Conservation (phyloP, 2,888 invertebrate species). For the Lasioglossum oenotherae region DNA sequence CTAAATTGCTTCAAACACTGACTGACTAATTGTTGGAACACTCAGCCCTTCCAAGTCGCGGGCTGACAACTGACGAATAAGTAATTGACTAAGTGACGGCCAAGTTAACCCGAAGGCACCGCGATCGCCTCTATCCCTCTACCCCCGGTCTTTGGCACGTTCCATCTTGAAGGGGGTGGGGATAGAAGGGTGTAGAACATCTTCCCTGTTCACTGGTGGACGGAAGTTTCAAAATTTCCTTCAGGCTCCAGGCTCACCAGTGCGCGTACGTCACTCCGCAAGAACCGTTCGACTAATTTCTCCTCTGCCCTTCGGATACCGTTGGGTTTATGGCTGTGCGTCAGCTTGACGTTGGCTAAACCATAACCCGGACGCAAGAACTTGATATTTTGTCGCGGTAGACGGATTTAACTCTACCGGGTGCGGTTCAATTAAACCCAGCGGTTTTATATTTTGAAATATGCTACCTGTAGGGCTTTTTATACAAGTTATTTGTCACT, state of each 20-base stretch:
- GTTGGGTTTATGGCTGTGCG: neutral
- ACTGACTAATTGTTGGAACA: constrained; percentile 18
- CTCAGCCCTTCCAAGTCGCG: neutral
- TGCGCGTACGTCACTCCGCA: neutral
- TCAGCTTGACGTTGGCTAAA: neutral
- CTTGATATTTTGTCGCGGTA: neutral
- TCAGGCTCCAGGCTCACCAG: neutral
- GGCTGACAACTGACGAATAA: constrained; percentile 20
- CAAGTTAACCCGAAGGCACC: constrained; percentile 22
- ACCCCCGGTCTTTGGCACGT: neutral
- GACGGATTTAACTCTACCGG: neutral
- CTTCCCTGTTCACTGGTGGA: constrained; percentile 1
- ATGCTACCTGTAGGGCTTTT: too few species aligned
- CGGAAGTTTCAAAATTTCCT: constrained; percentile 20
- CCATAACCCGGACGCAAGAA: neutral
- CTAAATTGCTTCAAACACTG: constrained; percentile 25
- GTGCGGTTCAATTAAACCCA: neutral
- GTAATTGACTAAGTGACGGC: constrained; percentile 22
- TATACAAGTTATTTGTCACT: too few species aligned
- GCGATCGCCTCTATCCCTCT: neutral
- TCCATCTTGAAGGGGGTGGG: neutral
- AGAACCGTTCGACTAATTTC: constrained; percentile 23
- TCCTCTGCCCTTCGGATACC: constrained; percentile 1
- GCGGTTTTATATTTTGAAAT: neutral
- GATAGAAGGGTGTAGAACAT: neutral